Evolutionary conservation across 2,797 vertebrate genomes (phyloP).

Genomic region (Distichodus sexfasciatus): DNA sequence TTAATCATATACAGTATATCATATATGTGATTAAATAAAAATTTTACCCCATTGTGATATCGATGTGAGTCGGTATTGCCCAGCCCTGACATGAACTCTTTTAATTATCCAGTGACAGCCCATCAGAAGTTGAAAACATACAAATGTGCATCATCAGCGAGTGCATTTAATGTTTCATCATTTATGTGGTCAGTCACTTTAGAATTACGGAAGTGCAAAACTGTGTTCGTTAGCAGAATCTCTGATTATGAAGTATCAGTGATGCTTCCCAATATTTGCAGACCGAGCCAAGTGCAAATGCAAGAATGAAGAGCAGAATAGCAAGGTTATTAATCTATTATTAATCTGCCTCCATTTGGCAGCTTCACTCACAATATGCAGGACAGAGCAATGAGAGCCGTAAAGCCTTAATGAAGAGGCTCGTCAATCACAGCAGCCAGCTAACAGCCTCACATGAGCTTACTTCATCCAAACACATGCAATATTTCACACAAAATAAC

Average conservation of each 20-base stretch:
- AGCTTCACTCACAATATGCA: slow-evolving; percentile 47
- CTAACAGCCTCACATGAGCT: slow-evolving; percentile 20
- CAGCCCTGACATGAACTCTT: too few relatives aligned
- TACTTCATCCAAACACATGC: neutral
- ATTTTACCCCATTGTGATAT: too few relatives aligned
- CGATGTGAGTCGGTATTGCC: too few relatives aligned
- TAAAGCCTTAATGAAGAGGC: slow-evolving; percentile 26
- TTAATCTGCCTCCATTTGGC: slow-evolving; percentile 63
- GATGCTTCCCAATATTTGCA: neutral
- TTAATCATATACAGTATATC: too few relatives aligned
- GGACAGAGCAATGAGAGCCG: neutral
- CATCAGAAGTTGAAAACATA: neutral
- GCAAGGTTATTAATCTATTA: slow-evolving; percentile 68
- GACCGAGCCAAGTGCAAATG: slow-evolving; percentile 47
- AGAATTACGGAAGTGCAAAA: neutral
- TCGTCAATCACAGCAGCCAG: slow-evolving; percentile 25
- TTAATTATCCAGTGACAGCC: neutral
- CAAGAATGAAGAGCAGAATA: slow-evolving; percentile 39
- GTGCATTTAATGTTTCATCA: neutral
- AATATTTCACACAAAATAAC: too few relatives aligned
- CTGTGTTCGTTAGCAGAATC: too few relatives aligned
- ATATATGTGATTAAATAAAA: too few relatives aligned
- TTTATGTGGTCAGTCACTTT: neutral
- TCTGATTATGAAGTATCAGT: neutral
- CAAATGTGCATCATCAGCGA: neutral